These are phyloP conservation scores for Stichodactyla mertensii DNA, from an alignment of 64 coral and sea anemone species.

Conservation along the genomic window DNA sequence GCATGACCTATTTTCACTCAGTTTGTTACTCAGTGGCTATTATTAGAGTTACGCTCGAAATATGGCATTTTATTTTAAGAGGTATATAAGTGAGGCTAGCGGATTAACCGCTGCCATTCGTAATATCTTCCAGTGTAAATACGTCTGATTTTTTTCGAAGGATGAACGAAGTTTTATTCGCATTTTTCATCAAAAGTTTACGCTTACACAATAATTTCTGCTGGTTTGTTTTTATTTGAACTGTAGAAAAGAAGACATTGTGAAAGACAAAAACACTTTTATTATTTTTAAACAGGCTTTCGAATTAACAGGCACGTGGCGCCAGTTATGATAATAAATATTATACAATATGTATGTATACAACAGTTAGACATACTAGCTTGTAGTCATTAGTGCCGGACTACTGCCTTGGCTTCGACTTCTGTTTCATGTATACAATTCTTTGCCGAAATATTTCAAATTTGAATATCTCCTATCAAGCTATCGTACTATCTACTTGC, in stretches of 20 bases:
- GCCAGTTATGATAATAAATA: not conserved
- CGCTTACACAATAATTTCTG: not conserved
- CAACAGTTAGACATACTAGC: not conserved
- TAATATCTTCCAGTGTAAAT: too few relatives aligned
- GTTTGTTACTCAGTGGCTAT: too few relatives aligned
- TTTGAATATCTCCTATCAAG: not conserved
- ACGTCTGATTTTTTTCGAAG: too few relatives aligned
- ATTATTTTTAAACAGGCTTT: not conserved
- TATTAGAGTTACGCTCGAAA: too few relatives aligned
- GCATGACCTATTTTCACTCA: too few relatives aligned
- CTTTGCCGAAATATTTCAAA: not conserved
- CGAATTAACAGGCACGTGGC: not conserved
- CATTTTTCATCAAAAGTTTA: too few relatives aligned
- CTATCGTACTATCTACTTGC: constrained; percentile 30
- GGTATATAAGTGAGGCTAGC: too few relatives aligned
- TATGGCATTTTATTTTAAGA: too few relatives aligned
- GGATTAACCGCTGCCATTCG: too few relatives aligned
- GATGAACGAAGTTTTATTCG: too few relatives aligned
- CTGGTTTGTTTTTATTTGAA: not conserved
- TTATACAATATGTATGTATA: constrained; percentile 4
- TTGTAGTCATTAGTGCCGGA: not conserved
- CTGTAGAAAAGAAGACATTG: not conserved
- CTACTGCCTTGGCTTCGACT: not conserved
- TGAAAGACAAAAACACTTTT: constrained; percentile 7
- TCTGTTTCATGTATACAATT: not conserved